A percentile compares a stretch with the other conserved stretches of the same genome.
These are phyloP conservation scores for Alauda arvensis DNA, from an alignment of 2,797 vertebrate species.

Conservation along the genomic window DNA sequence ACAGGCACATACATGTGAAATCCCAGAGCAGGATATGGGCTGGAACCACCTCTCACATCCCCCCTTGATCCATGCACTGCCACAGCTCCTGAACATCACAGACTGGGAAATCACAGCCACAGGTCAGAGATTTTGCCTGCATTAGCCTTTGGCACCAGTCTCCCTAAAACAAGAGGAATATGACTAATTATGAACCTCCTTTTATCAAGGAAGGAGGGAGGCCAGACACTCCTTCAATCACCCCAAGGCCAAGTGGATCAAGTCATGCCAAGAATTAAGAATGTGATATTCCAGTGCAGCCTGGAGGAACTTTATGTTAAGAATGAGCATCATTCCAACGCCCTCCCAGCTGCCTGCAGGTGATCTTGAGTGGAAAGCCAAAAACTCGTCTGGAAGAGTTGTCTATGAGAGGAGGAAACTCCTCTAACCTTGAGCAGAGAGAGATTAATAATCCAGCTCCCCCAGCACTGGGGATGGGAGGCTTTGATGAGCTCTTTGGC, in stretches of 20 bases:
- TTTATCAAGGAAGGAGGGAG: not conserved
- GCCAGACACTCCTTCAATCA: not conserved
- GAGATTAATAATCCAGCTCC: slow-evolving; percentile 8
- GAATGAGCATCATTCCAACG: not conserved
- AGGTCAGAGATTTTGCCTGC: not conserved
- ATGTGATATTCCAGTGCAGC: not conserved
- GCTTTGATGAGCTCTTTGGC: slow-evolving; percentile 39
- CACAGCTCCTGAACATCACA: not conserved
- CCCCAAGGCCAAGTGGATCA: fast-evolving
- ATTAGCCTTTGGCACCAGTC: not conserved
- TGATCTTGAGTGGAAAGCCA: slow-evolving; percentile 7
- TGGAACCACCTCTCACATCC: not conserved
- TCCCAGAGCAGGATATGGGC: not conserved
- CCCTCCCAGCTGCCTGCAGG: not conserved
- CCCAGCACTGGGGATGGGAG: not conserved
- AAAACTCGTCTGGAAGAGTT: slow-evolving; percentile 5
- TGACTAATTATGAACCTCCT: not conserved
- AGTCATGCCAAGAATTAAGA: not conserved
- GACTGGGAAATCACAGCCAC: not conserved
- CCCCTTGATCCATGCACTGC: not conserved
- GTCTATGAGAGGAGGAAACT: slow-evolving; percentile 9
- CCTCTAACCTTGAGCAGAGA: slow-evolving; percentile 38
- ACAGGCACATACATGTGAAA: fast-evolving
- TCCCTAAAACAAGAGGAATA: not conserved
- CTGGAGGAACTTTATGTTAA: not conserved